These are phyloP conservation scores for Cheilosia scutellata DNA, from an alignment of 2,888 invertebrate genomes.

Conservation along the genomic window DNA sequence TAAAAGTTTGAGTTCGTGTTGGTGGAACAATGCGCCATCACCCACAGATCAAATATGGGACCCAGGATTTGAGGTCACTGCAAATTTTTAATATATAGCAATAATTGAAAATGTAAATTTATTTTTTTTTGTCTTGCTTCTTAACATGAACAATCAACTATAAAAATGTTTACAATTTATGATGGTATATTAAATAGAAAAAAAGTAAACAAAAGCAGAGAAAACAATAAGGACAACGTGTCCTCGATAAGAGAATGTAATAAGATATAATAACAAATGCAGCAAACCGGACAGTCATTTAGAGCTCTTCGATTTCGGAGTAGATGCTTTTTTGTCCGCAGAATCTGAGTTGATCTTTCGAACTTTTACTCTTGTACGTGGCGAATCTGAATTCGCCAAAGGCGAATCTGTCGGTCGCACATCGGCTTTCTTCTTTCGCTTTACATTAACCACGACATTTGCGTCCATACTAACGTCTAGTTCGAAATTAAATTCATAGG, in stretches of 20 bases:
- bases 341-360: slow-evolving; percentile 78
- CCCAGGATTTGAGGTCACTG: neutral
- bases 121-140: slow-evolving; percentile 25
- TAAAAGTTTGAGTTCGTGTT: too few relatives aligned
- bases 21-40: too few relatives aligned
- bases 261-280: slow-evolving; percentile 13
- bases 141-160: slow-evolving; percentile 34
- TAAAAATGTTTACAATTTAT: slow-evolving; percentile 25
- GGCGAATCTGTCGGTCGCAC: slow-evolving; percentile 2
- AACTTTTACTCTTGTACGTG: slow-evolving; percentile 80
- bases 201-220: slow-evolving; percentile 13
- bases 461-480: slow-evolving; percentile 84
- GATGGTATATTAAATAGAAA: neutral
- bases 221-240: neutral
- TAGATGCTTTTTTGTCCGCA: slow-evolving; percentile 1
- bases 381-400: slow-evolving; percentile 73
- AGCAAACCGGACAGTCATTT: slow-evolving; percentile 23
- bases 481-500: slow-evolving; percentile 83
- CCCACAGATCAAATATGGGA: too few relatives aligned
- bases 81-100: neutral
- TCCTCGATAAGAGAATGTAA: neutral
- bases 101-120: slow-evolving; percentile 33
- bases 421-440: slow-evolving; percentile 81
- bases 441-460: slow-evolving; percentile 83
- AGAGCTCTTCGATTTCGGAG: slow-evolving; percentile 28